A percentile compares a stretch with the other conserved stretches of the same genome.
These are phyloP conservation scores for Pseudoatta argentina DNA, from an alignment of 1,140 invertebrate species.

Conservation along the genomic window DNA sequence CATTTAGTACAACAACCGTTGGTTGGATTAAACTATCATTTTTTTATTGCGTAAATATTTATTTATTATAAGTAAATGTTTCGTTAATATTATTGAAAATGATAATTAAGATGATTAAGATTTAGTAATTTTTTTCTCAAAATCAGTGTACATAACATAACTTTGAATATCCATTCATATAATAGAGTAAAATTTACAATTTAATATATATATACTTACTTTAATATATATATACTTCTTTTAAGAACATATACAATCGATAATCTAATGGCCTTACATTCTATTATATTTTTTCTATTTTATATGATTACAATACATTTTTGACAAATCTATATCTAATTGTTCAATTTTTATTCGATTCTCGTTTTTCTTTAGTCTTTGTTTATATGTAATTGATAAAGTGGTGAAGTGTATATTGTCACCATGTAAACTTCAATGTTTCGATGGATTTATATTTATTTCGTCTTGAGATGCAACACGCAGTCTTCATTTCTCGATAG, in stretches of 20 bases:
- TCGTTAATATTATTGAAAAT: too few species aligned
- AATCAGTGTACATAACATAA: background rate
- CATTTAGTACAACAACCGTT: too few species aligned
- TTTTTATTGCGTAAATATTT: too few species aligned
- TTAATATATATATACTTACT: background rate
- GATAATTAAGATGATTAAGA: too few species aligned
- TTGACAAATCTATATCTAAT: background rate
- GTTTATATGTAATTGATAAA: background rate
- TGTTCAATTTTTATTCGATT: background rate
- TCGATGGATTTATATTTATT: slow-evolving; percentile 55
- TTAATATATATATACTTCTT: background rate
- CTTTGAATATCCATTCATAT: background rate
- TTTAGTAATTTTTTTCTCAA: too few species aligned
- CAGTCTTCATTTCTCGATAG: background rate
- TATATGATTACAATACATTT: background rate
- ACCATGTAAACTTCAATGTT: background rate
- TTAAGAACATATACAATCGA: background rate
- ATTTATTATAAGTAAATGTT: too few species aligned
- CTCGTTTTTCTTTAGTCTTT: background rate
- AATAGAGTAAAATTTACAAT: background rate
- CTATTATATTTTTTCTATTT: background rate
- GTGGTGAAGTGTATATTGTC: background rate
- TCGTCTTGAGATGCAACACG: background rate
- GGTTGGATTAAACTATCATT: too few species aligned
- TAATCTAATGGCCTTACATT: background rate